These are phyloP conservation scores for Lepeophtheirus nordmannii DNA, from an alignment of 2,888 invertebrate species.

Conservation along the genomic window DNA sequence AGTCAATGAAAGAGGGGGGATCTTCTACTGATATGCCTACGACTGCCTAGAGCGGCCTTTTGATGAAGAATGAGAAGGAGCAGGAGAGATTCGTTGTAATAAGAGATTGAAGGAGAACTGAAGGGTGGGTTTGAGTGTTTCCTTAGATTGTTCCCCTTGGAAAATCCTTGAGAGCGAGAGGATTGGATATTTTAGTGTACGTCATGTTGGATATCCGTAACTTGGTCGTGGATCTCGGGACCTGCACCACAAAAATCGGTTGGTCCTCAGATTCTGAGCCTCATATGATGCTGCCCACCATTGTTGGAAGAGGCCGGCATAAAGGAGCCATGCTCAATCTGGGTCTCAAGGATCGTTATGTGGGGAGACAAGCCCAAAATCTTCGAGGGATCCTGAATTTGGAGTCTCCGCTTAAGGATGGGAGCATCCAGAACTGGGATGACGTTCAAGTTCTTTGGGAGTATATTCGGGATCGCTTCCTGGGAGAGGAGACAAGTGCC, in stretches of 20 bases:
- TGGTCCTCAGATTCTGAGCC: conserved; percentile 4
- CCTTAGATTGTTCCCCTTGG: too few species aligned
- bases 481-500: neutral
- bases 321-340: conserved; percentile 22
- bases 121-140: too few species aligned
- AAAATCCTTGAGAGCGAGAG: neutral
- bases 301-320: conserved; percentile 22
- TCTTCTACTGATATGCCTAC: too few species aligned
- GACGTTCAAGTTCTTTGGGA: conserved; percentile 19
- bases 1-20: too few species aligned
- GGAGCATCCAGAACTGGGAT: conserved; percentile 21
- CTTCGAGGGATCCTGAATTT: conserved; percentile 19
- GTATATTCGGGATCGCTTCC: neutral
- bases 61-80: too few species aligned
- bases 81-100: too few species aligned
- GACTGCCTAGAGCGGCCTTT: too few species aligned
- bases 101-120: too few species aligned
- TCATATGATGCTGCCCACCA: conserved; percentile 1
- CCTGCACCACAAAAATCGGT: conserved; percentile 11
- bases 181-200: neutral
- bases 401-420: conserved; percentile 10
- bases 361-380: conserved; percentile 20
- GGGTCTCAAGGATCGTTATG: conserved; percentile 20
- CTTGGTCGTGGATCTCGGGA: conserved; percentile 19
- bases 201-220: neutral